These are phyloP conservation scores for Melanaphis sacchari DNA, from an alignment of 1,140 invertebrate species.

Conservation along the genomic window DNA sequence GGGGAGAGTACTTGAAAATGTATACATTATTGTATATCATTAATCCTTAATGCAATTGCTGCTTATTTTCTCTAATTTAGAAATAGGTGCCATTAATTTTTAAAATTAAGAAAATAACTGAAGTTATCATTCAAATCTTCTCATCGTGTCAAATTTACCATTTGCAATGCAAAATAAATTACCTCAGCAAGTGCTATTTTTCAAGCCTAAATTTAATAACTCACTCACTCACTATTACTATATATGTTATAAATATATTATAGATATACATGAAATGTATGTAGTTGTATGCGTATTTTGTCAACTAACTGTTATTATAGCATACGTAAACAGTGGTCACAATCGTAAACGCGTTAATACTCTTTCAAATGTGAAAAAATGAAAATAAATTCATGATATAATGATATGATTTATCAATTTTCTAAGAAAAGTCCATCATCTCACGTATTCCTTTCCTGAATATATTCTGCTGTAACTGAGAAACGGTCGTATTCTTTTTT, in stretches of 20 bases:
- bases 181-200: neutral
- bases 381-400: neutral
- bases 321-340: neutral
- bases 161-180: neutral
- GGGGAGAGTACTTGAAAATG: neutral
- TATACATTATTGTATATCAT: neutral
- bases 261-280: neutral
- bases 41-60: neutral
- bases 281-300: neutral
- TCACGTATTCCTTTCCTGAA: neutral
- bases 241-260: neutral
- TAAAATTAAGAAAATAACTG: neutral
- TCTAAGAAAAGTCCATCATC: neutral
- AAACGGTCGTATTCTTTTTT: neutral
- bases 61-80: neutral
- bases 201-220: neutral
- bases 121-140: neutral
- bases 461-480: neutral
- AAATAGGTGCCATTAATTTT: neutral
- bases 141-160: neutral
- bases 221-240: neutral
- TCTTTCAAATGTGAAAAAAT: neutral
- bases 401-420: conserved; percentile 22
- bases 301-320: too few relatives aligned
- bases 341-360: neutral